These are phyloP conservation scores for Chromoteleia sp. DNA, from an alignment of 2,888 invertebrate species.

Conservation along the genomic window DNA sequence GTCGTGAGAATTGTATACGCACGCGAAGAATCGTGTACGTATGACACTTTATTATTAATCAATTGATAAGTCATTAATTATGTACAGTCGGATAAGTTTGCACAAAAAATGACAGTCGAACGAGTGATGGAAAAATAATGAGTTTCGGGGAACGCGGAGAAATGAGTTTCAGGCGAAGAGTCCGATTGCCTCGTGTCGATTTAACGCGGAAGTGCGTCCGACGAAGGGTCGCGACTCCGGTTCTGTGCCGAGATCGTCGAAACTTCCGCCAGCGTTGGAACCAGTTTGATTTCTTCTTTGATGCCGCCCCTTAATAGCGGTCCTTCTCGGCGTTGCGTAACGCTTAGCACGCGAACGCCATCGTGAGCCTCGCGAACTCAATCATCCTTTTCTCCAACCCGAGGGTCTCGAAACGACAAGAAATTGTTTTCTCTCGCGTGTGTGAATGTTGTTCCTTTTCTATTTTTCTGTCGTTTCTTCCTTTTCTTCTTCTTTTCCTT, in stretches of 20 bases:
- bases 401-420: no score
- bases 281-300: conserved; percentile 50
- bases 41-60: no score
- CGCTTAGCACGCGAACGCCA: conserved; percentile 38
- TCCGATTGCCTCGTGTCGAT: conserved; percentile 20
- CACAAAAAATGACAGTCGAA: neutral
- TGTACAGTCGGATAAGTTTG: no score
- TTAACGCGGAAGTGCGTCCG: conserved; percentile 49
- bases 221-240: conserved; percentile 40
- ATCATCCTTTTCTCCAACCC: conserved; percentile 6
- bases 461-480: no score
- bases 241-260: conserved; percentile 27
- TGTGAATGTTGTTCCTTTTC: no score
- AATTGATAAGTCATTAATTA: no score
- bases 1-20: no score
- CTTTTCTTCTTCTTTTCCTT: no score
- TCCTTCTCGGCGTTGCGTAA: conserved; percentile 45
- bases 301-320: conserved; percentile 40
- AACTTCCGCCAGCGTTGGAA: conserved; percentile 53
- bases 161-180: conserved; percentile 11
- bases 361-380: conserved; percentile 1
- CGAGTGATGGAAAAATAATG: conserved; percentile 10
- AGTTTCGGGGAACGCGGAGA: conserved; percentile 7
- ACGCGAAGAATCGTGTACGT: no score
- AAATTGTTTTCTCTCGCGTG: no score